Evolutionary conservation across 2,113 vertebrate species (phyloP), one percentile per base, ranked within the genome.

Genomic region (Microtus montanus): DNA sequence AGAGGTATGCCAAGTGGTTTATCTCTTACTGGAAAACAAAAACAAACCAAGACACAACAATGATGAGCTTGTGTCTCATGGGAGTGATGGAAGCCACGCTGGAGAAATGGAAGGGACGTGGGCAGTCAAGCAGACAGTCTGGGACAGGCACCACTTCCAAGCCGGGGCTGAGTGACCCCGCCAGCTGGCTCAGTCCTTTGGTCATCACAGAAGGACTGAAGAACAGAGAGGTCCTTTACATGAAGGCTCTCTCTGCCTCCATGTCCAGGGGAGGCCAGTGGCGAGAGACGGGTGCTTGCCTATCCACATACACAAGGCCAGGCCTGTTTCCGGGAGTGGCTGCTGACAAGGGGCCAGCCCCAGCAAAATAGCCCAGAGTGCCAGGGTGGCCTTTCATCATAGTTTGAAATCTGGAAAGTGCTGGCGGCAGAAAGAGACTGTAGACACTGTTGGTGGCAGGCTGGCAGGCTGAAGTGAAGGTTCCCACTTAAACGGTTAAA

Each of bases 401-500:
- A 88, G 97, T 98, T 94, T 47, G 93, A 87, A 97, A 97, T 98
- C 98, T 93, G 90, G 92, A 97, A 97, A 97, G 97, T 94, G 98
- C 61, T 98, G 95, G 98, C 97, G 97, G 90, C 89, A 90, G 92
- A 93, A 96, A 44, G 83, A 73, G 95, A 97, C 77, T 68, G 95
- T 97, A 96, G 97, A 93, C 94, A 94, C 91, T 96, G 95, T 97
- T 98, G 98, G 97, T 97, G 96, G 97, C 97, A 74, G 64, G 96
- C 58, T 88, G 97, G 96, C 97, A 96, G 95, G 93, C 97, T 98
- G 95, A 93, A 82, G 97, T 93, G 88, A 94, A 96, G 97, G 95
- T 95, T 94, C 79, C 96, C 93, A 90, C 94, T 96, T 98, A 98
- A 98, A 98, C 15, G 89, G 98, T 98, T 98, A 98, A 98, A 97